Evolutionary conservation across 1,140 invertebrate species (phyloP).

Genomic region (Drosophila subpulchrella): DNA sequence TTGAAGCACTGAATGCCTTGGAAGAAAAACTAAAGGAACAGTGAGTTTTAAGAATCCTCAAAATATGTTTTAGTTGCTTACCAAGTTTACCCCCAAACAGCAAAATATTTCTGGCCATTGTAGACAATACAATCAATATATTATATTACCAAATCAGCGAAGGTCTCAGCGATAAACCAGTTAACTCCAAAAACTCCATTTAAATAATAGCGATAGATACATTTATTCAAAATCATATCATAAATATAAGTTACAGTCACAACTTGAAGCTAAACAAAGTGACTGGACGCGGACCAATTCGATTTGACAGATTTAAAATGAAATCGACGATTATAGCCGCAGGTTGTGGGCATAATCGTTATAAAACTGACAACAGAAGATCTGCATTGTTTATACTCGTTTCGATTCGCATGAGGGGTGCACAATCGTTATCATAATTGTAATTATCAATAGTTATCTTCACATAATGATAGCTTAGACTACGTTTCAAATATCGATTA

Average conservation of each 20-base stretch:
- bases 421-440: conserved; percentile 47
- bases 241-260: conserved; percentile 73
- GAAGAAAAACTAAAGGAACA: conserved; percentile 37
- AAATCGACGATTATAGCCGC: conserved; percentile 19
- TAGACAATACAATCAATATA: conserved; percentile 63
- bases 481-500: conserved; percentile 59
- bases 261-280: conserved; percentile 34
- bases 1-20: conserved; percentile 28
- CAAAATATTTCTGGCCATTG: conserved; percentile 49
- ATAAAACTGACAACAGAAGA: conserved; percentile 65
- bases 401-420: conserved; percentile 37
- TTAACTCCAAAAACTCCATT: conserved; percentile 6
- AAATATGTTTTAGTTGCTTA: neutral
- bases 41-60: neutral
- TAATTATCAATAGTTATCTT: conserved; percentile 64
- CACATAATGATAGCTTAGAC: conserved; percentile 62
- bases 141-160: conserved; percentile 61
- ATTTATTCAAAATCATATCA: conserved; percentile 82
- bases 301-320: conserved; percentile 13
- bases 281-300: conserved; percentile 15
- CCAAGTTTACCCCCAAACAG: neutral
- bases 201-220: conserved; percentile 72
- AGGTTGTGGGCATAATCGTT: conserved; percentile 46
- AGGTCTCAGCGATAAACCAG: conserved; percentile 36
- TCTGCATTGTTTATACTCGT: conserved; percentile 33